Percentiles rank a stretch among this genome's conserved stretches.
phyloP scores from a whole-genome alignment of 1,140 invertebrate species.

The Anoplophora glabripennis region DNA sequence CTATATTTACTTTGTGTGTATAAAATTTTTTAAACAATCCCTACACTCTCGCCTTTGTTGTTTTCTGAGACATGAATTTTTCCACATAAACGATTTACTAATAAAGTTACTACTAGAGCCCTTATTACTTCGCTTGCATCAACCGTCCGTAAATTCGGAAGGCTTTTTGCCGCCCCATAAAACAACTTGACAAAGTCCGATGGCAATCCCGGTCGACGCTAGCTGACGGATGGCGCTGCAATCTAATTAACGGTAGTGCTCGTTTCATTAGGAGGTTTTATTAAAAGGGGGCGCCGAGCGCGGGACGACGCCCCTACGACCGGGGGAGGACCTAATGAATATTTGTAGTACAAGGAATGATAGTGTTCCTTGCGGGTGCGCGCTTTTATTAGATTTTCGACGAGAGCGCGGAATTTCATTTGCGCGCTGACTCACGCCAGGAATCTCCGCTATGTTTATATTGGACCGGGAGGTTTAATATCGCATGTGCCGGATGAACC shows the following conservation, averaged over 20 bases:
- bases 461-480: no score
- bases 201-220: conserved; percentile 16
- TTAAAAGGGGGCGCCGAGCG: conserved; percentile 35
- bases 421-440: conserved; percentile 12
- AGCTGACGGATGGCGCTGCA: conserved; percentile 29
- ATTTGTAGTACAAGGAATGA: conserved; percentile 40
- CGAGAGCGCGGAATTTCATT: conserved; percentile 32
- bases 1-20: no score
- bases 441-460: conserved; percentile 4
- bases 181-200: no score
- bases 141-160: no score
- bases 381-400: conserved; percentile 34
- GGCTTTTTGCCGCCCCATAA: no score
- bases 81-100: no score
- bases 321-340: conserved; percentile 34
- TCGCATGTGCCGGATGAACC: no score
- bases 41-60: no score
- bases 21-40: no score
- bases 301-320: conserved; percentile 16
- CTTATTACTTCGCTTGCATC: no score
- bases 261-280: conserved; percentile 39
- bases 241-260: conserved; percentile 37
- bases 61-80: no score
- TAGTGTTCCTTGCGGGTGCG: conserved; percentile 37
- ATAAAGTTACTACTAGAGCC: no score